A percentile compares a stretch with the other conserved stretches of the same genome.
These are phyloP conservation scores for Cygnus buccinator DNA, from an alignment of 2,113 vertebrate species.

Conservation along the genomic window DNA sequence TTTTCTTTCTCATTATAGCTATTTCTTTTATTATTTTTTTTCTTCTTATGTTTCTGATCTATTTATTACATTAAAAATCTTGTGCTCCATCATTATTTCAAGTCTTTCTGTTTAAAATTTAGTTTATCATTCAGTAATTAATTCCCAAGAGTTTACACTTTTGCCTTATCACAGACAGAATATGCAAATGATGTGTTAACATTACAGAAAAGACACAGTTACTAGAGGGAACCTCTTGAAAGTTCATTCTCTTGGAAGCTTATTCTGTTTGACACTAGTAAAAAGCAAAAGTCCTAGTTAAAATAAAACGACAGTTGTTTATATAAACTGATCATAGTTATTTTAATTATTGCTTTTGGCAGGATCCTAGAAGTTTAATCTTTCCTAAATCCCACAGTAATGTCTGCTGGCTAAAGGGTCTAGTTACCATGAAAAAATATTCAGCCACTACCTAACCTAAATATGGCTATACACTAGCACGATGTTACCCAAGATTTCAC, in stretches of 20 bases:
- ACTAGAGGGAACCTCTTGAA: constrained; percentile 41
- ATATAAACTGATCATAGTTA: constrained; percentile 63
- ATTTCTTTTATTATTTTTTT: not conserved
- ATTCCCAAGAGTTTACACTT: not conserved
- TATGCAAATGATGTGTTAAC: not conserved
- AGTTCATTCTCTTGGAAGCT: constrained; percentile 8
- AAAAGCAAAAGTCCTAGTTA: constrained; percentile 62
- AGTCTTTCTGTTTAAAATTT: not conserved
- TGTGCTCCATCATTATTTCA: not conserved
- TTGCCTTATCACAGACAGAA: not conserved
- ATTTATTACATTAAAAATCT: not conserved
- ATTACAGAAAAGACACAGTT: not conserved
- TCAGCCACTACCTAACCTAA: constrained; percentile 42
- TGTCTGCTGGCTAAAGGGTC: constrained; percentile 60
- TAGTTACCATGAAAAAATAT: constrained; percentile 56
- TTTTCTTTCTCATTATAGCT: not conserved
- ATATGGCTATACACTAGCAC: not conserved
- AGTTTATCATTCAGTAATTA: not conserved
- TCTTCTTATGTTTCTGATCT: not conserved
- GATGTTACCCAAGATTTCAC: constrained; percentile 26
- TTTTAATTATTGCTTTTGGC: constrained; percentile 77
- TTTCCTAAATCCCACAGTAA: constrained; percentile 66
- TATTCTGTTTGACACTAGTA: constrained; percentile 55
- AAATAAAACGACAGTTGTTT: constrained; percentile 72
- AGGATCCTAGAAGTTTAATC: constrained; percentile 67